These are phyloP conservation scores for Phalloptychus januarius DNA, from an alignment of 2,797 vertebrate genomes.

Conservation along the genomic window DNA sequence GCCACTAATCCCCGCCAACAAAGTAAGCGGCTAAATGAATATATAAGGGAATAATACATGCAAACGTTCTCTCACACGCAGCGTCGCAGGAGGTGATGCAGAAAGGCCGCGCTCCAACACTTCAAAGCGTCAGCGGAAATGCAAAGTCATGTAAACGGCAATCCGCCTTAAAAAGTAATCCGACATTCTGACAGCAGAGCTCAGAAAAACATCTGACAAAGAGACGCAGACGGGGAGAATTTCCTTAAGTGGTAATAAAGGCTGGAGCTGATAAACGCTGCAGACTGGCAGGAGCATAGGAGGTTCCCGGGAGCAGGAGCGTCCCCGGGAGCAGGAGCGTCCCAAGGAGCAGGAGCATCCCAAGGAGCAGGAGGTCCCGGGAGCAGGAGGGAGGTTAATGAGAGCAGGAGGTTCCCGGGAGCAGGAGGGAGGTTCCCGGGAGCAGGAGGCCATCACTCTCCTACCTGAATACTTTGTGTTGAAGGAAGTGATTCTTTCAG, in stretches of 20 bases:
- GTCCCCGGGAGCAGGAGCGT: conserved; percentile 69
- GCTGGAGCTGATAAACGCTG: conserved; percentile 66
- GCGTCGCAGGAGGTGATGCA: conserved; percentile 54
- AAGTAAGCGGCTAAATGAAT: conserved; percentile 62
- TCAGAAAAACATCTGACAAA: conserved; percentile 31
- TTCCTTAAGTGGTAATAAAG: conserved; percentile 68
- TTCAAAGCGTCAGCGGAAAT: conserved; percentile 64
- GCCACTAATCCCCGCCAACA: conserved; percentile 72
- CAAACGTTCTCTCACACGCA: conserved; percentile 40
- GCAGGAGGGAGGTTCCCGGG: too few species aligned
- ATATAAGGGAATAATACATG: conserved; percentile 57
- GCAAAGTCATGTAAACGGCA: conserved; percentile 66
- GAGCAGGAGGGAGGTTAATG: too few species aligned
- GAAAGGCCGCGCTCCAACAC: conserved; percentile 36
- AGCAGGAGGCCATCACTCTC: too few species aligned
- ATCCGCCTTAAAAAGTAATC: conserved; percentile 68
- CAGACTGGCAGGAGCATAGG: conserved; percentile 65
- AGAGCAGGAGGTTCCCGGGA: too few species aligned
- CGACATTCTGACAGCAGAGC: conserved; percentile 45
- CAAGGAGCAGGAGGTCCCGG: too few species aligned
- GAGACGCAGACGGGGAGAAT: conserved; percentile 33
- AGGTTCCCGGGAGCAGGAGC: too few species aligned
- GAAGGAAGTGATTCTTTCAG: too few species aligned
- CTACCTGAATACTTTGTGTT: too few species aligned
- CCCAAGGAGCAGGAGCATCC: too few species aligned